These are phyloP conservation scores for Manis pentadactyla DNA, from an alignment of 2,797 vertebrate species.

Conservation along the genomic window DNA sequence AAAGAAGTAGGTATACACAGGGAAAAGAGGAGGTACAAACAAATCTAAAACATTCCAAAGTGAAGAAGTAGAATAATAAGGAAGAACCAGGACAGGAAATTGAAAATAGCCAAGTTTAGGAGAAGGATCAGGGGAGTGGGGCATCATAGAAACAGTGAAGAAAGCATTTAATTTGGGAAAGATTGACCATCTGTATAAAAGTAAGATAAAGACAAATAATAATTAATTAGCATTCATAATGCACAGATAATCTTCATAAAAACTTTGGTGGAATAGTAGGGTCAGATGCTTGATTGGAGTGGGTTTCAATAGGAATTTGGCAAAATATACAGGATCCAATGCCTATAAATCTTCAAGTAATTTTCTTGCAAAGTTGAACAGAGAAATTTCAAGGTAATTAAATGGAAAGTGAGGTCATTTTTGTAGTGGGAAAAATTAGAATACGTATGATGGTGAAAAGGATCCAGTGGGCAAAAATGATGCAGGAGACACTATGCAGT, in stretches of 20 bases:
- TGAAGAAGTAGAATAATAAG: not conserved
- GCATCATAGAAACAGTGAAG: not conserved
- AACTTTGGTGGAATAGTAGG: not conserved
- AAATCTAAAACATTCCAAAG: not conserved
- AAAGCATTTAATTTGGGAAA: not conserved
- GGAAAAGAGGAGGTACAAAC: not conserved
- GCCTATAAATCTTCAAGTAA: not conserved
- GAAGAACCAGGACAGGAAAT: not conserved
- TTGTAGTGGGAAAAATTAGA: not conserved
- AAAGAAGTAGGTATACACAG: not conserved
- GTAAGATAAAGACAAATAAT: not conserved
- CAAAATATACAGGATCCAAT: not conserved
- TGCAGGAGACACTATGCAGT: not conserved
- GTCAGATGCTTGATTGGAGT: not conserved
- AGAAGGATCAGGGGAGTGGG: not conserved
- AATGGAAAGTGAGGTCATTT: not conserved
- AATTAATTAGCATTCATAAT: not conserved
- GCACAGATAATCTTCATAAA: not conserved
- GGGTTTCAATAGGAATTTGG: not conserved
- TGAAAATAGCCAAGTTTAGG: not conserved
- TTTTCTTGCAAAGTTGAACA: not conserved
- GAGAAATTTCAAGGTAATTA: not conserved
- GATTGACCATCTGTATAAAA: not conserved
- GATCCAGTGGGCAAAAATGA: not conserved
- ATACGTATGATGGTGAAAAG: not conserved